phyloP scores from a whole-genome alignment of 2,888 invertebrate species.

The Oligia latruncula region DNA sequence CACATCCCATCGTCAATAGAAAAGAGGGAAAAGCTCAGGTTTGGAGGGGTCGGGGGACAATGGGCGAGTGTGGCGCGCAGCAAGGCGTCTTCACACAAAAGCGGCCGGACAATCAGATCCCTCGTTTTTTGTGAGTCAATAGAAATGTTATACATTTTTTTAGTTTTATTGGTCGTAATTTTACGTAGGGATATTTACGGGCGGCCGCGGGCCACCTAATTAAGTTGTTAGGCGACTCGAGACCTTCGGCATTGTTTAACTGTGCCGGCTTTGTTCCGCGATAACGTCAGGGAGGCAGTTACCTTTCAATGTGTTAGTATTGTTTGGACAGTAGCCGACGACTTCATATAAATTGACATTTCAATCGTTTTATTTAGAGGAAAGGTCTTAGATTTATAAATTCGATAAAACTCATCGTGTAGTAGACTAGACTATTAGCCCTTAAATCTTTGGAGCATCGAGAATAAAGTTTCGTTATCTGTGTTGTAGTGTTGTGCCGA shows the following conservation, averaged over 20 bases:
- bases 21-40: constrained; percentile 55
- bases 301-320: constrained; percentile 78
- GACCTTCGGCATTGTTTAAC: constrained; percentile 86
- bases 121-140: constrained; percentile 88
- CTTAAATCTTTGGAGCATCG: constrained; percentile 17
- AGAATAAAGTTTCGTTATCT: constrained; percentile 54
- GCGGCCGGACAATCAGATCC: constrained; percentile 87
- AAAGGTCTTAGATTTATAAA: constrained; percentile 34
- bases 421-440: neutral
- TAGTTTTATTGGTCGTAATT: constrained; percentile 89
- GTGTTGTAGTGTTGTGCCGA: constrained; percentile 31
- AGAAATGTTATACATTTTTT: constrained; percentile 90
- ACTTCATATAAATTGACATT: constrained; percentile 72
- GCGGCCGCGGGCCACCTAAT: constrained; percentile 88
- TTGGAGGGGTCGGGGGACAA: constrained; percentile 64
- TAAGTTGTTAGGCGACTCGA: constrained; percentile 88
- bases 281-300: constrained; percentile 81
- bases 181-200: constrained; percentile 89
- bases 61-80: constrained; percentile 77
- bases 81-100: constrained; percentile 87
- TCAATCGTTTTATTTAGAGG: constrained; percentile 55
- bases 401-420: constrained; percentile 12
- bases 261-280: constrained; percentile 81
- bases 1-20: constrained; percentile 65
- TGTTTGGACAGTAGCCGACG: constrained; percentile 84